These are phyloP conservation scores for Parazoanthus swiftii DNA, from an alignment of 92 coral and sea anemone species.

Conservation along the genomic window DNA sequence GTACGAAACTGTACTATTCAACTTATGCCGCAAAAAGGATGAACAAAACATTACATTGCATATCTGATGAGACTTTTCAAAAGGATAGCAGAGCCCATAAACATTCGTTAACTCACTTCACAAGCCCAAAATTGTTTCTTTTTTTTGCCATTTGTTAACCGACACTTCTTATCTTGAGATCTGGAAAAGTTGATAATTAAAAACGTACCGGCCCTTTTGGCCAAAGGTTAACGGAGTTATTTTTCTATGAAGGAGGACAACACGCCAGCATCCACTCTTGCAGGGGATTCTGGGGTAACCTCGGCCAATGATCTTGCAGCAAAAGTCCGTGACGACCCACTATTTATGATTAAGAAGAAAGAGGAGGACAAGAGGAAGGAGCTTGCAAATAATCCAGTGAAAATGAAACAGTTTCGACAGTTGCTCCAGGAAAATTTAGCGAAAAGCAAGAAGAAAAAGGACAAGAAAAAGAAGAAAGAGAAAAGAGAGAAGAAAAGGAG, in stretches of 20 bases:
- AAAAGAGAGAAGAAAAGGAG: conserved; percentile 64
- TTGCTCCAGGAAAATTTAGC: conserved; percentile 84
- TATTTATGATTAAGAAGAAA: conserved; percentile 91
- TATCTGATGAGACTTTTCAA: too few species aligned
- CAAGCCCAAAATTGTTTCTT: too few species aligned
- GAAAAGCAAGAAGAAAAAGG: conserved; percentile 80
- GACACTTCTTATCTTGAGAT: too few species aligned
- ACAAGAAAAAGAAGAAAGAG: conserved; percentile 77
- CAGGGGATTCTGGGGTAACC: conserved; percentile 71
- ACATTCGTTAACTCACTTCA: too few species aligned
- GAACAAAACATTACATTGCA: too few species aligned
- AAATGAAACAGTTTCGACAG: conserved; percentile 92
- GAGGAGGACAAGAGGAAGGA: conserved; percentile 96
- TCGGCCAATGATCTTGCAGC: conserved; percentile 87
- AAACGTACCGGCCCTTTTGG: too few species aligned
- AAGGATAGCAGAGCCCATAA: too few species aligned
- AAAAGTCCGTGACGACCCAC: conserved; percentile 95
- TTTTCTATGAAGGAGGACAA: conserved; percentile 53
- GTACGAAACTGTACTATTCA: too few species aligned
- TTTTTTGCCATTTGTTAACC: too few species aligned
- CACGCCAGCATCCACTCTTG: conserved; percentile 77
- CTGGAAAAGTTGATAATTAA: too few species aligned
- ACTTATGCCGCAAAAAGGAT: too few species aligned
- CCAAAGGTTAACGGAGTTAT: neutral
- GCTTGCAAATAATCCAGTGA: conserved; percentile 86